Percentiles rank a stretch among this genome's conserved stretches.
These are phyloP conservation scores for Clamator glandarius DNA, from an alignment of 2,797 vertebrate genomes.

Conservation along the genomic window DNA sequence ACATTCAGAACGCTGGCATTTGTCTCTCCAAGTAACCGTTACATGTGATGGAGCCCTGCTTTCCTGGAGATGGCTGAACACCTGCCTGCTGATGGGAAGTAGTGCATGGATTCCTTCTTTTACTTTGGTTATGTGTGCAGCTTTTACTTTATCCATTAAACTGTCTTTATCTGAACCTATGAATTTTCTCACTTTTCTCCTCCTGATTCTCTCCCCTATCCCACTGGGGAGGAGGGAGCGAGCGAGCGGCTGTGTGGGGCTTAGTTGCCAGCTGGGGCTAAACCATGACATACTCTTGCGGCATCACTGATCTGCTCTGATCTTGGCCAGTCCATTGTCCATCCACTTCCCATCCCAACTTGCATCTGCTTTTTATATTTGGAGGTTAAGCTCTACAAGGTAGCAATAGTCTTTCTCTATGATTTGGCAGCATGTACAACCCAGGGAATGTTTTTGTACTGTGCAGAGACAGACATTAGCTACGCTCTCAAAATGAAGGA, in stretches of 20 bases:
- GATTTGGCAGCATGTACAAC: neutral
- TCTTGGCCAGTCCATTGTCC: neutral
- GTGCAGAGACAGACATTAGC: neutral
- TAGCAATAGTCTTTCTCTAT: neutral
- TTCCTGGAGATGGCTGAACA: neutral
- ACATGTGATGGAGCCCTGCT: neutral
- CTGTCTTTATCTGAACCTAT: neutral
- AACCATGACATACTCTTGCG: neutral
- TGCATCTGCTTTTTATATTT: neutral
- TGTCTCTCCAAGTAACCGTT: neutral
- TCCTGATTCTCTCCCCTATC: neutral
- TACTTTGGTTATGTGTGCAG: accelerated
- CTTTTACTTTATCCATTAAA: neutral
- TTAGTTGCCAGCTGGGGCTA: neutral
- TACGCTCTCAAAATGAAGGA: neutral
- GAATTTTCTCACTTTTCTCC: neutral
- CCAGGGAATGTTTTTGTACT: neutral
- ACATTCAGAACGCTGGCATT: neutral
- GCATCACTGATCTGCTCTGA: neutral
- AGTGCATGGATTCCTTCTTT: neutral
- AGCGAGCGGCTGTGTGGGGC: accelerated
- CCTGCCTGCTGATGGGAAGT: neutral
- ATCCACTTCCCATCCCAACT: neutral
- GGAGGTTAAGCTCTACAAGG: neutral
- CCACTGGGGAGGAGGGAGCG: neutral